A percentile compares a stretch with the other conserved stretches of the same genome.
Conservation (phyloP, 1,140 invertebrate species). For the Eumaeus atala region DNA sequence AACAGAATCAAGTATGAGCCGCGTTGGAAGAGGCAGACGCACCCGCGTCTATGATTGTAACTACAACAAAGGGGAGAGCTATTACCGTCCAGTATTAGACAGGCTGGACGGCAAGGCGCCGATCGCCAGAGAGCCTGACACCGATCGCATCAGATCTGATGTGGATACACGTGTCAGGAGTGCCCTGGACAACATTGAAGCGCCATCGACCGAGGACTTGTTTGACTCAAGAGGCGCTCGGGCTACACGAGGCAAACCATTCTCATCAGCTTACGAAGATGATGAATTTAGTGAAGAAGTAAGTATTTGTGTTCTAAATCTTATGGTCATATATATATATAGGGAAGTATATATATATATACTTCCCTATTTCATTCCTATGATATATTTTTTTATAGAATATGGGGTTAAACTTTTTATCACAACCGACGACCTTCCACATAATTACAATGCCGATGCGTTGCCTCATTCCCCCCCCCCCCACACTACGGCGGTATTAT, state of each 20-base stretch:
- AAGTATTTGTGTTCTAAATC: constrained; percentile 25
- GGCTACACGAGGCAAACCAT: constrained; percentile 55
- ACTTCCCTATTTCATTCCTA: no score
- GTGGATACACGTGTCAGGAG: constrained; percentile 70
- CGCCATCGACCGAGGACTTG: constrained; percentile 39
- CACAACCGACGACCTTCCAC: no score
- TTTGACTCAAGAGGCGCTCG: constrained; percentile 69
- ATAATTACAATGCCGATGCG: no score
- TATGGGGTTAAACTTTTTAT: no score
- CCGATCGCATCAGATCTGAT: constrained; percentile 46
- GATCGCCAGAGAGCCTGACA: constrained; percentile 60
- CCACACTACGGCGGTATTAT: no score
- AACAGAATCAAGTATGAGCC: constrained; percentile 43
- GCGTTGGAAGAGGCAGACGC: constrained; percentile 76
- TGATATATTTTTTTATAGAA: no score
- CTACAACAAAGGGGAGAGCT: constrained; percentile 85
- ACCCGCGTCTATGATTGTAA: constrained; percentile 87
- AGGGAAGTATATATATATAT: no score
- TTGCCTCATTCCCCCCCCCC: no score
- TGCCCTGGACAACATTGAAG: constrained; percentile 69
- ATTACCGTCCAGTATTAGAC: constrained; percentile 84
- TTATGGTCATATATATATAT: no score
- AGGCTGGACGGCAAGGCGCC: constrained; percentile 82
- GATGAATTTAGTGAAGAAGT: constrained; percentile 68
- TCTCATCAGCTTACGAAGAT: constrained; percentile 65